These are phyloP conservation scores for Hypercompe scribonia DNA, from an alignment of 2,888 invertebrate species.

Conservation along the genomic window DNA sequence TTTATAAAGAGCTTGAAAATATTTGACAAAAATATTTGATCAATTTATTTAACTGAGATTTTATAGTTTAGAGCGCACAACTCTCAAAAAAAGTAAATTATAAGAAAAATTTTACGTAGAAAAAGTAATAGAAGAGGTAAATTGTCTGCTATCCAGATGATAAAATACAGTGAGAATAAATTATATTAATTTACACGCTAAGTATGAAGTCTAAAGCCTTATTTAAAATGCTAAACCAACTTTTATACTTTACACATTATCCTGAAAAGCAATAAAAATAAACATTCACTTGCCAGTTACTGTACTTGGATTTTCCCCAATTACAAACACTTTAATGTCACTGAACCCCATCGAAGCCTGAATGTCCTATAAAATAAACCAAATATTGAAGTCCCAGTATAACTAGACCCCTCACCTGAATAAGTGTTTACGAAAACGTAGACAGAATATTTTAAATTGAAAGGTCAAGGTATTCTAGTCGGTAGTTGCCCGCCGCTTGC, in stretches of 20 bases:
- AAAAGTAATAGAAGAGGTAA: no score
- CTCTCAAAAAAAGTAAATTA: no score
- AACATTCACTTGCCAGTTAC: background rate
- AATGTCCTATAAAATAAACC: slow-evolving; percentile 27
- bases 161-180: no score
- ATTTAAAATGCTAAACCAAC: background rate
- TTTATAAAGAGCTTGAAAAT: no score
- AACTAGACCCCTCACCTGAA: slow-evolving; percentile 22
- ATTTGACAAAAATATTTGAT: no score
- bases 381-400: slow-evolving; percentile 30
- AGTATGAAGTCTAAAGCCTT: no score
- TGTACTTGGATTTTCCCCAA: slow-evolving; percentile 4
- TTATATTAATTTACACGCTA: no score
- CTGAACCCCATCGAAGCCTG: slow-evolving; percentile 43
- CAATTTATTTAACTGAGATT: no score
- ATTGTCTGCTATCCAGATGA: no score
- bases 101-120: no score
- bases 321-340: slow-evolving; percentile 28
- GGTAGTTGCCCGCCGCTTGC: slow-evolving; percentile 53
- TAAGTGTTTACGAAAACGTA: background rate
- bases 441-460: slow-evolving; percentile 17
- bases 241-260: background rate
- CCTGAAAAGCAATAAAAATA: background rate
- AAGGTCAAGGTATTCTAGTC: slow-evolving; percentile 39
- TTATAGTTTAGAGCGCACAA: no score